These are phyloP conservation scores for Albula glossodonta DNA, from an alignment of 2,113 vertebrate genomes.

Conservation along the genomic window DNA sequence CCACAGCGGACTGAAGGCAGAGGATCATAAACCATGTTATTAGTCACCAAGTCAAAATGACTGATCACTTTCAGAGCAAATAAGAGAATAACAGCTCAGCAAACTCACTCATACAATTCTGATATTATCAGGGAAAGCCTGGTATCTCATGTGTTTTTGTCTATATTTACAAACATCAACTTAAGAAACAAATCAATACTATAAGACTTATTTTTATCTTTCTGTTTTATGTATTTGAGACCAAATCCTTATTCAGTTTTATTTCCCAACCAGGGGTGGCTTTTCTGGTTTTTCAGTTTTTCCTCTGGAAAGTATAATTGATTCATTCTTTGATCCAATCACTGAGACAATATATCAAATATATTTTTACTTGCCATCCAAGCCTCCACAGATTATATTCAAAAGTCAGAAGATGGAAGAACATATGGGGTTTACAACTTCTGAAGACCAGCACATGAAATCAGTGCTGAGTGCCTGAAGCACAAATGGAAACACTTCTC, in stretches of 20 bases:
- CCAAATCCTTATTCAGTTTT: neutral
- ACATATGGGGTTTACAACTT: neutral
- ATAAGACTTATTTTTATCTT: too few relatives aligned
- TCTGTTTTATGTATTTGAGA: too few relatives aligned
- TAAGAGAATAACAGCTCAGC: too few relatives aligned
- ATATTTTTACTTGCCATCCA: neutral
- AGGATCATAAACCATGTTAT: conserved; percentile 1
- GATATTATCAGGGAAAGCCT: neutral
- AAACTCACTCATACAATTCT: neutral
- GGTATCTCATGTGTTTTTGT: neutral
- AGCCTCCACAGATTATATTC: neutral
- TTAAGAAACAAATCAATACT: too few relatives aligned
- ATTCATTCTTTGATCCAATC: neutral
- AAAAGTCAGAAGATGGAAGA: neutral
- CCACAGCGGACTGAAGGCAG: conserved; percentile 83
- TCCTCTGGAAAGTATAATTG: neutral
- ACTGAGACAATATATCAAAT: neutral
- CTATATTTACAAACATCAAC: too few relatives aligned
- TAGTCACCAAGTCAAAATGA: neutral
- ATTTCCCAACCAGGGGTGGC: neutral
- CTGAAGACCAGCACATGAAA: neutral
- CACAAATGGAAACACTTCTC: neutral
- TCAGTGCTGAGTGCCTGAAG: neutral
- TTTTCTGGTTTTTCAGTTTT: neutral
- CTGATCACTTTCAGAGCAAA: neutral